Conservation (phyloP, 2,888 invertebrate species). For the Piscicola geometra region DNA sequence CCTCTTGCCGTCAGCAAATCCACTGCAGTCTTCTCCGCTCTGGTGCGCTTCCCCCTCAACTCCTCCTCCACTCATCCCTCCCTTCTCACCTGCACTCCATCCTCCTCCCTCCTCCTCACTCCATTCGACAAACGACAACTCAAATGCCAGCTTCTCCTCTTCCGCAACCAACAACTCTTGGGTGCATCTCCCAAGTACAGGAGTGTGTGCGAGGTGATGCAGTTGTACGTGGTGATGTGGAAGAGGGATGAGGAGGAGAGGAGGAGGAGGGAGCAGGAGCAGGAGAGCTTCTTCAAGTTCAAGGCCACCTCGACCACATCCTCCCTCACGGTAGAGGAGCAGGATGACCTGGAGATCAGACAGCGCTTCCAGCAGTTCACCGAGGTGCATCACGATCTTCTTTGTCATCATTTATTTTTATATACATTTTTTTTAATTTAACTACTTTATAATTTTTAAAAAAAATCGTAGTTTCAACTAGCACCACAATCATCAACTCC, state of each 20-base stretch:
- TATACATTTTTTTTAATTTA: background rate
- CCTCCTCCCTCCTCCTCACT: background rate
- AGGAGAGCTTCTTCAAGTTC: slow-evolving; percentile 10
- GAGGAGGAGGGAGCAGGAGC: slow-evolving; percentile 60
- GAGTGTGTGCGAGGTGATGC: slow-evolving; percentile 43
- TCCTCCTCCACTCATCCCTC: background rate
- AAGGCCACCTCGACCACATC: slow-evolving; percentile 48
- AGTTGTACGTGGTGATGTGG: slow-evolving; percentile 68
- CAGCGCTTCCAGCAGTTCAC: slow-evolving; percentile 55
- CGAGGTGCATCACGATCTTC: slow-evolving; percentile 46
- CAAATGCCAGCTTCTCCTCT: background rate
- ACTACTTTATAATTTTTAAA: background rate
- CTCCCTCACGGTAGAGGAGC: slow-evolving; percentile 54
- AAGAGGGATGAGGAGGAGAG: slow-evolving; percentile 70
- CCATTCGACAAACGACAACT: background rate
- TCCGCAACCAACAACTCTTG: slow-evolving; percentile 4
- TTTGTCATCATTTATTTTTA: background rate
- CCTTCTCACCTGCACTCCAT: background rate
- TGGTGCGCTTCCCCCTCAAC: background rate
- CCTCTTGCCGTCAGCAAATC: background rate
- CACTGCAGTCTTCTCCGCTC: background rate
- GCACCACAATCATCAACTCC: background rate
- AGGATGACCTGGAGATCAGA: slow-evolving; percentile 51
- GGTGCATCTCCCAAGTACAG: background rate
- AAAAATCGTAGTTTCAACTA: background rate